Percentiles rank a stretch among this genome's conserved stretches.
Conservation (phyloP, 2,888 invertebrate species). For the Apotomis capreana region DNA sequence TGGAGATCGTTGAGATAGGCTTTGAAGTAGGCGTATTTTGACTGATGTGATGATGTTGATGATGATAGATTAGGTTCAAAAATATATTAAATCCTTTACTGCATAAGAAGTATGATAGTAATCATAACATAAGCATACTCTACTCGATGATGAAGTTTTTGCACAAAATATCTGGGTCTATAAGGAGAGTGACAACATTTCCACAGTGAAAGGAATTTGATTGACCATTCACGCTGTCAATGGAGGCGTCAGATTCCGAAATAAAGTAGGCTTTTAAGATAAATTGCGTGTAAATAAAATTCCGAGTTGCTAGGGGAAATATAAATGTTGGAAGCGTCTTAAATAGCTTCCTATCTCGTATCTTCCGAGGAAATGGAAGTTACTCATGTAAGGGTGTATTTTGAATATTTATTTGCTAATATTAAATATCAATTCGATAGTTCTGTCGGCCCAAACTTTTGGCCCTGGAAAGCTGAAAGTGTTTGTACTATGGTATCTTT, state of each 20-base stretch:
- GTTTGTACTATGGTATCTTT: too few relatives aligned
- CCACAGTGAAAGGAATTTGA: conserved; percentile 54
- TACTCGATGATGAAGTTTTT: not conserved
- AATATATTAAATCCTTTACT: too few relatives aligned
- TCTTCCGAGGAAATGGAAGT: conserved; percentile 5
- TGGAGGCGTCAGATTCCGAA: conserved; percentile 40
- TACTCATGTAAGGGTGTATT: conserved; percentile 18
- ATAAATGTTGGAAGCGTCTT: conserved; percentile 27
- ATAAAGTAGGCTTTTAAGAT: conserved; percentile 42
- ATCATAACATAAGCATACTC: too few relatives aligned
- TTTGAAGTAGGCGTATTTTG: too few relatives aligned
- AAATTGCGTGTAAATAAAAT: conserved; percentile 42
- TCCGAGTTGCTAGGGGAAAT: conserved; percentile 23
- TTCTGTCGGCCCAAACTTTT: too few relatives aligned
- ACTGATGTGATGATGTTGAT: too few relatives aligned
- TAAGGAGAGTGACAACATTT: conserved; percentile 56
- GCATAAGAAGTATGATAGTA: too few relatives aligned
- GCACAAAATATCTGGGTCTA: not conserved
- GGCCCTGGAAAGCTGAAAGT: too few relatives aligned
- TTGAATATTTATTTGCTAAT: not conserved
- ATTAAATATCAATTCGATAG: not conserved
- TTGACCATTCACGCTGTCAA: conserved; percentile 52
- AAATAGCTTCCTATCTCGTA: conserved; percentile 16
- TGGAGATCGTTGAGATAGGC: too few relatives aligned
- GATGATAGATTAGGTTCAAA: too few relatives aligned